Base-by-base conservation (phyloP, 2,888 invertebrate genomes). In the Temnothorax rugatulus region DNA sequence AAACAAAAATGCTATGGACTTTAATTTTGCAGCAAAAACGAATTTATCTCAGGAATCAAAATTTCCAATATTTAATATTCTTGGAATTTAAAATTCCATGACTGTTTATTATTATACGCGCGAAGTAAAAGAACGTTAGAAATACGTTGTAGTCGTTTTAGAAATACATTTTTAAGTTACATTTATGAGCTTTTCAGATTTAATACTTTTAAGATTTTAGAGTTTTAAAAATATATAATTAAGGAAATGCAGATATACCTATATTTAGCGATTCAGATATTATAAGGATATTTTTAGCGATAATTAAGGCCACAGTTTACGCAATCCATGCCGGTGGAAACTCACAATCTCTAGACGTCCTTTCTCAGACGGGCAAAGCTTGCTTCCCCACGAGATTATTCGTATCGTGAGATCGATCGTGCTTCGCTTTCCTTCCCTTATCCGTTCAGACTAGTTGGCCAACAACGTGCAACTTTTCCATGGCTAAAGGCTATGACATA, bases 401-500 rank as follows among this genome's bases (percentile, higher is more conserved):
- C 57, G 38, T 75, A 83, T 83, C 82, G 82, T 76, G 76, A 69
- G 77, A 83, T 83, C 79, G 59, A 83, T 61, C 69, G 41, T 61
- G 79, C 68, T 63, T 68, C 77, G 50, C 68, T 79, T 83, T 79
- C 69, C 59, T 83, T 77, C 50, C 29, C 69, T 61, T 61, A 69
- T 61, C 63, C 52, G 68, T 8, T 47, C 66, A 68, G 61, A 50
- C 61, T 29, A 69, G 50, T 68, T 61, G 52, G 79, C 59, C 41
- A 68, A 61, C 41, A 76, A n/a, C 54, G 44, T 47, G 79, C 29
- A 69, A 69, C 69, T 61, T 71, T 81, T 81, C n/a, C 47, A 13
- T 25, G 7, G 21, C 44, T 68, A 54, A 57, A 77, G 41, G 4
- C 54, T 52, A 25, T n/a, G 47, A 63, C n/a, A 29, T 18, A 59